Percentiles rank a stretch among this genome's conserved stretches.
Conservation (phyloP, 2,888 invertebrate species). For the Tolmerus cingulatus region DNA sequence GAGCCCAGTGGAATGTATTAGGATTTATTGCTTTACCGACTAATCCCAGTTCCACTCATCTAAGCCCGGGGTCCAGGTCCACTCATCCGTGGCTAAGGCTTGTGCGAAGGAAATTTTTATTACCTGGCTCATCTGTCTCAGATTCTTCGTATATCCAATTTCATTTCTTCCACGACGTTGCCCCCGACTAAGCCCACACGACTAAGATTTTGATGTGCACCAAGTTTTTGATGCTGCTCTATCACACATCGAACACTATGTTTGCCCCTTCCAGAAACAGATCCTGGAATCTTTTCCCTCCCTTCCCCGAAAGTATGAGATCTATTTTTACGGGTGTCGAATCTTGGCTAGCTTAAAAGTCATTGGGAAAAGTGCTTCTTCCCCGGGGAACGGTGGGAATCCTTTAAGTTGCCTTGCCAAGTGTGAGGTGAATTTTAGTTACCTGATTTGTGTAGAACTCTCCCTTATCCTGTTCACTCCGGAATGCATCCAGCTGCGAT, state of each 20-base stretch:
- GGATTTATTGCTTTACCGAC: conserved; percentile 10
- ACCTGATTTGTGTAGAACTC: not conserved
- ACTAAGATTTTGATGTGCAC: conserved; percentile 3
- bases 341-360: not conserved
- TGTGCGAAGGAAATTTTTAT: conserved; percentile 15
- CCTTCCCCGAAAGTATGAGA: not conserved
- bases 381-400: not conserved
- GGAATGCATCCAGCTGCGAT: not conserved
- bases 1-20: not conserved
- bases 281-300: not conserved
- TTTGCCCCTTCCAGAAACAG: not conserved
- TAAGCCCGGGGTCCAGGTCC: not conserved
- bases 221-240: not conserved
- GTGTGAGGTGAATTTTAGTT: conserved; percentile 33
- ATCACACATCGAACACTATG: not conserved
- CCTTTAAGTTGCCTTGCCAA: conserved; percentile 16
- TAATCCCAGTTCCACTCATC: conserved; percentile 17
- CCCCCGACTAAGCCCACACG: not conserved
- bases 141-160: conserved; percentile 17
- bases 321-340: not conserved
- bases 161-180: conserved; percentile 21
- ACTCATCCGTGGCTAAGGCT: conserved; percentile 11
- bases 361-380: not conserved
- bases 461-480: not conserved
- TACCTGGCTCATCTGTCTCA: not conserved